Conservation (phyloP, 2,113 vertebrate genomes). For the Pardalotus punctatus region DNA sequence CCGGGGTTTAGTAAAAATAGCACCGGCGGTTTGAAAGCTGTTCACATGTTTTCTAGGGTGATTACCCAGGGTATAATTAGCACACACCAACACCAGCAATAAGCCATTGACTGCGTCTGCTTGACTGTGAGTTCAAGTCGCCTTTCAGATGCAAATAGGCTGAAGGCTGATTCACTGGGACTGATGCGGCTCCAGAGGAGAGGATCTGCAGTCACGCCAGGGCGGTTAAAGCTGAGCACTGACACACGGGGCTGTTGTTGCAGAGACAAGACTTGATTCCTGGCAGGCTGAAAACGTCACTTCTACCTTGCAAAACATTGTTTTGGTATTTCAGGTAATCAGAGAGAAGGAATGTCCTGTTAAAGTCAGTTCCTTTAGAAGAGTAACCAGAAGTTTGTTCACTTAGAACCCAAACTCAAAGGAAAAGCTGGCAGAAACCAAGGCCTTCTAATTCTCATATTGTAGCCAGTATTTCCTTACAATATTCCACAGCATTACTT, state of each 20-base stretch:
- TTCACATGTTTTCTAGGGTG: not conserved
- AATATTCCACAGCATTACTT: not conserved
- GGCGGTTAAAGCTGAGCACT: fast-evolving
- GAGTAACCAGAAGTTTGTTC: not conserved
- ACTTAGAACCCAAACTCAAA: not conserved
- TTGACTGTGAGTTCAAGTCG: not conserved
- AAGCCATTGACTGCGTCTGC: not conserved
- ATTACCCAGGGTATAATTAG: constrained; percentile 2
- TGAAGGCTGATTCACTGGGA: not conserved
- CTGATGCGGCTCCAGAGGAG: not conserved
- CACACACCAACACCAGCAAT: not conserved
- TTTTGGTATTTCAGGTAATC: not conserved
- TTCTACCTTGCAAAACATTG: not conserved
- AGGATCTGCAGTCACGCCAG: not conserved
- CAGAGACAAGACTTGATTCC: not conserved
- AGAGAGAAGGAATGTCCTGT: not conserved
- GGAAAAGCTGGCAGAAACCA: not conserved
- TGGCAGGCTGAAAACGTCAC: not conserved
- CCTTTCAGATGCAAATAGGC: not conserved
- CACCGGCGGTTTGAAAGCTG: not conserved
- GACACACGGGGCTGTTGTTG: fast-evolving
- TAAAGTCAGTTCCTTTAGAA: not conserved
- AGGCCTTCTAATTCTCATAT: not conserved
- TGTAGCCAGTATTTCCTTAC: not conserved
- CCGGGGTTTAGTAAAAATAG: constrained; percentile 22